phyloP scores from a whole-genome alignment of 1,140 invertebrate species.

The Dendroctonus ponderosae region DNA sequence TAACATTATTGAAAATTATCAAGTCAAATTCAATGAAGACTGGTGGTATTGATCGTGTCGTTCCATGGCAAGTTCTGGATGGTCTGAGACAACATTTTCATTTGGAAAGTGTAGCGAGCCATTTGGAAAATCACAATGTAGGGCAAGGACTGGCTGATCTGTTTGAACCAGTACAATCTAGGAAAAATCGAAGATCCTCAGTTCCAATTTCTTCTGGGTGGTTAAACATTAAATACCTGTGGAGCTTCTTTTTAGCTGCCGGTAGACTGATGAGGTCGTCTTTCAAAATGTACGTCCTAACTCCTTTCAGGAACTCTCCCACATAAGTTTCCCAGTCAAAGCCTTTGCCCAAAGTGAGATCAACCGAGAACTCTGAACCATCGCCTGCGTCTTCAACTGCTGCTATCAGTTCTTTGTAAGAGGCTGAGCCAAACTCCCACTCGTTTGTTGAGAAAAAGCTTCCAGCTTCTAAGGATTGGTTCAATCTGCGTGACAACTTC shows the following conservation, averaged over 20 bases:
- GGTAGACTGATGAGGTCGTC: constrained; percentile 66
- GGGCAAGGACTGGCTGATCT: too few species aligned
- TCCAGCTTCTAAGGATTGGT: constrained; percentile 58
- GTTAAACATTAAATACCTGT: constrained; percentile 53
- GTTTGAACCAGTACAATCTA: too few species aligned
- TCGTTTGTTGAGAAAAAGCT: constrained; percentile 86
- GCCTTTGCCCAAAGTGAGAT: constrained; percentile 52
- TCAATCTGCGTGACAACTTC: constrained; percentile 76
- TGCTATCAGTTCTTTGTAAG: constrained; percentile 66
- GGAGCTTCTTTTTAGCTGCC: constrained; percentile 64
- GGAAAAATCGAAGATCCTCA: too few species aligned
- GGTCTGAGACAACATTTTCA: too few species aligned
- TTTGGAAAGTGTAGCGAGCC: too few species aligned
- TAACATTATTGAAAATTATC: too few species aligned
- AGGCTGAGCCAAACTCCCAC: constrained; percentile 79
- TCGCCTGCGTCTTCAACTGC: constrained; percentile 62
- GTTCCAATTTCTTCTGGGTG: too few species aligned
- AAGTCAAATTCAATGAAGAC: too few species aligned
- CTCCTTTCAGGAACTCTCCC: constrained; percentile 73
- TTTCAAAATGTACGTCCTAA: constrained; percentile 76
- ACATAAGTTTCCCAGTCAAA: constrained; percentile 70
- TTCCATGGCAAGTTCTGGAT: too few species aligned
- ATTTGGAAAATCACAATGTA: too few species aligned
- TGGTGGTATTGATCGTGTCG: too few species aligned
- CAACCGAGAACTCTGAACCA: constrained; percentile 59